Evolutionary conservation across 2,888 invertebrate species (phyloP).

Genomic region (Leucozona laternaria): DNA sequence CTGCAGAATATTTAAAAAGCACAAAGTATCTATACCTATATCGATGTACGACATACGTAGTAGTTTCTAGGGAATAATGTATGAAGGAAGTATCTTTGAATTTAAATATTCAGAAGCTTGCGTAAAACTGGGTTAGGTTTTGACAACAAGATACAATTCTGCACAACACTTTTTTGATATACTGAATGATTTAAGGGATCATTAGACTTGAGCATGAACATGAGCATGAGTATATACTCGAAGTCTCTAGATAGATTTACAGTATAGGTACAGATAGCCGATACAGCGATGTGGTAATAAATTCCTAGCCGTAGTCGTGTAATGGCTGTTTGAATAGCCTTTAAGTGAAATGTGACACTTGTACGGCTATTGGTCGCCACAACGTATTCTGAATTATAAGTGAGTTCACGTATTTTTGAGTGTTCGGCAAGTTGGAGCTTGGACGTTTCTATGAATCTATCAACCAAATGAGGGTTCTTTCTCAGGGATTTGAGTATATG

Average conservation of each 20-base stretch:
- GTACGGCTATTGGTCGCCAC: slow-evolving; percentile 61
- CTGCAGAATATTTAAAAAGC: slow-evolving; percentile 50
- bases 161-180: slow-evolving; percentile 7
- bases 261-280: not conserved
- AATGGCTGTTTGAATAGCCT: slow-evolving; percentile 67
- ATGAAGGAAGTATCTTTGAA: slow-evolving; percentile 10
- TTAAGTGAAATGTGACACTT: slow-evolving; percentile 72
- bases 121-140: slow-evolving; percentile 67
- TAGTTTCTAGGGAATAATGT: not conserved
- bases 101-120: slow-evolving; percentile 52
- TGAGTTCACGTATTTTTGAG: slow-evolving; percentile 40
- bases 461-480: slow-evolving; percentile 22
- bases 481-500: slow-evolving; percentile 28
- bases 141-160: not conserved
- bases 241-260: not conserved
- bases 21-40: not conserved
- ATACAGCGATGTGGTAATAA: not conserved
- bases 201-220: slow-evolving; percentile 66
- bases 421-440: slow-evolving; percentile 24
- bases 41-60: too few relatives aligned
- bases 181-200: slow-evolving; percentile 67
- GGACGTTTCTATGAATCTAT: slow-evolving; percentile 36
- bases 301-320: slow-evolving; percentile 62
- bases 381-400: slow-evolving; percentile 61
- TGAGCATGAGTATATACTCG: too few relatives aligned